Evolutionary conservation across 30 jellyfish, hydroid and myxozoan species (phyloP), one percentile per base, ranked within the genome.

Genomic region (Haliclystus octoradiatus): DNA sequence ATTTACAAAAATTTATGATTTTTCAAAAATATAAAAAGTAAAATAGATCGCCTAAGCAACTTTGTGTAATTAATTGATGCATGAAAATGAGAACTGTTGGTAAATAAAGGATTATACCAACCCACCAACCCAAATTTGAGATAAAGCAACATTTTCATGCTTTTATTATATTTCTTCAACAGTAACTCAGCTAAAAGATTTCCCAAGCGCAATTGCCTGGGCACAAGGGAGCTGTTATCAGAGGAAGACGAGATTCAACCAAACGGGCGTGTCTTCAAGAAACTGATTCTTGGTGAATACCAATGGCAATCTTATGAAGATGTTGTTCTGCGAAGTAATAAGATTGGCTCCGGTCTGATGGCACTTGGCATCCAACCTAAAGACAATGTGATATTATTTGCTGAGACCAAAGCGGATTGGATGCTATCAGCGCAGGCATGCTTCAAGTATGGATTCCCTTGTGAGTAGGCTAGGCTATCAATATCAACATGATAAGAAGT

Each of bases 341-440:
- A 72, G 31, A 46, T 88, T 40, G 92, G 97, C 23, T 67, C 86
- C 75, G 97, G 97, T 1, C 26, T 88, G 51, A 65, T 46, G 47
- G 94, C 97, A 26, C 70, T 80, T 67, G 97, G 97, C n/a, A 87
- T 40, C 23, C 65, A 80, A 32, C 78, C 80, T 28, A 70, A 71
- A 62, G 92, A 75, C 2, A 79, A 79, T 69, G 70, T 88, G 3
- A 35, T 88, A 27, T 79, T 88, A 22, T 88, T 88, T 80, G 97
- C 97, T 2, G 97, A 88, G 65, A 88, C 97, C 12, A 88, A 88
- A 53, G 94, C 97, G 33, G 97, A 88, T 1, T 88, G 97, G 97
- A 72, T 88, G 70, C 62, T 88, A 19, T 63, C 86, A 1, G 94
- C 97, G 0, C 97, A 88, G 66, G 93, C 97, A n/a, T 80, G 94